Base-by-base conservation (phyloP, 2,888 invertebrate species). In the Scrobipalpa atriplicella region DNA sequence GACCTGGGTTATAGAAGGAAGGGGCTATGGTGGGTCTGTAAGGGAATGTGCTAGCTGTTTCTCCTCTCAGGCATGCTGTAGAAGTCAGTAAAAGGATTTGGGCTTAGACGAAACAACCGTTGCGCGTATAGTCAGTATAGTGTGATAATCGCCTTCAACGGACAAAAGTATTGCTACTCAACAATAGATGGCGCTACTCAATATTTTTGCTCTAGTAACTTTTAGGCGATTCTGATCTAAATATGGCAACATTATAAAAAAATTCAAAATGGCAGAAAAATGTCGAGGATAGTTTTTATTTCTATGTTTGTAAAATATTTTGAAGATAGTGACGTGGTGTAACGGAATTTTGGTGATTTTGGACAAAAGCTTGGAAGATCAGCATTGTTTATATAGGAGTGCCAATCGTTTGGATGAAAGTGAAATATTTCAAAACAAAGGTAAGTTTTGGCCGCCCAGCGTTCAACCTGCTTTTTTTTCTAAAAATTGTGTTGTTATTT, bases 371-470 rank as follows among this genome's bases (percentile, higher is more conserved):
- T 69, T 69, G 60, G 47, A 43, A 38, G 51, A 36, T 19, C 51
- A 8, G 65, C 66, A 72, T 73, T 72, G 74, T 72, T 56, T 64
- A 10, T 41, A 18, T 11, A 2, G 11, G 21, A 41, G 64, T 64
- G 64, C 19, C 16, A 16, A 21, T 64, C 19, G 29, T 21, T 64
- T 64, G 54, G 67, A 68, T 67, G 65, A 75, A 72, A 63, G 66
- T 68, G 7, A 13, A 64, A 21, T 56, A 18, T 56, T 64, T 54
- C 64, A 56, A 64, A 64, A 64, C 64, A 68, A 78, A 87, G 91
- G 90, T 91, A 83, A 84, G 87, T 83, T 79, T 78, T 74, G 84
- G 83, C 89, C 87, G 86, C 89, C 88, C 86, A 88, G 85, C 69
- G 75, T 77, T 75, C 86, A 86, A 83, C 82, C 89, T 89, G 90